Conservation (phyloP, 2,888 invertebrate species). For the Cyrtodaria siliqua region DNA sequence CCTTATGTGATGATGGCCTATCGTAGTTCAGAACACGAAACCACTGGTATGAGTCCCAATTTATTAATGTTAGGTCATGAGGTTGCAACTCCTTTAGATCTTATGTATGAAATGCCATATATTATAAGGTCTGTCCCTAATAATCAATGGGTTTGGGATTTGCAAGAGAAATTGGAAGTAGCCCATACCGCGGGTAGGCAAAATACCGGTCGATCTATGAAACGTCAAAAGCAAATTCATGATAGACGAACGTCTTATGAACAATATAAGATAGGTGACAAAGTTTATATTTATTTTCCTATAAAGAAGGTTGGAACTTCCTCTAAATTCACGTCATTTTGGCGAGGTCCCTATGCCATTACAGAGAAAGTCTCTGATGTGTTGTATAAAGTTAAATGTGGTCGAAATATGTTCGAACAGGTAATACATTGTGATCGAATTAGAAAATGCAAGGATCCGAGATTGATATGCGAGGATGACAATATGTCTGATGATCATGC, state of each 20-base stretch:
- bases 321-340: slow-evolving; percentile 34
- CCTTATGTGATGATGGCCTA: slow-evolving; percentile 60
- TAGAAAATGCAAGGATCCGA: too few species aligned
- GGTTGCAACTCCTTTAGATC: slow-evolving; percentile 43
- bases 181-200: slow-evolving; percentile 33
- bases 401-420: slow-evolving; percentile 1
- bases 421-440: slow-evolving; percentile 22
- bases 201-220: slow-evolving; percentile 30
- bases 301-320: slow-evolving; percentile 45
- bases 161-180: slow-evolving; percentile 42
- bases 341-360: slow-evolving; percentile 33
- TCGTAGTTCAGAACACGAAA: slow-evolving; percentile 42
- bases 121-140: slow-evolving; percentile 28
- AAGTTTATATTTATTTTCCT: slow-evolving; percentile 54
- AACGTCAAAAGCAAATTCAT: slow-evolving; percentile 45
- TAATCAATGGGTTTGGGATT: slow-evolving; percentile 48
- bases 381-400: slow-evolving; percentile 48
- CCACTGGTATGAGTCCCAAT: slow-evolving; percentile 52
- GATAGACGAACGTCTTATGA: slow-evolving; percentile 30
- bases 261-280: slow-evolving; percentile 26
- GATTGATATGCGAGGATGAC: too few species aligned
- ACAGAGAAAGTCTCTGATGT: slow-evolving; percentile 38
- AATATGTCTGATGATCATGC: too few species aligned
- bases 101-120: slow-evolving; percentile 49
- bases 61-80: slow-evolving; percentile 56